phyloP scores from a whole-genome alignment of 92 coral and sea anemone species.

The Zoanthus solanderi region DNA sequence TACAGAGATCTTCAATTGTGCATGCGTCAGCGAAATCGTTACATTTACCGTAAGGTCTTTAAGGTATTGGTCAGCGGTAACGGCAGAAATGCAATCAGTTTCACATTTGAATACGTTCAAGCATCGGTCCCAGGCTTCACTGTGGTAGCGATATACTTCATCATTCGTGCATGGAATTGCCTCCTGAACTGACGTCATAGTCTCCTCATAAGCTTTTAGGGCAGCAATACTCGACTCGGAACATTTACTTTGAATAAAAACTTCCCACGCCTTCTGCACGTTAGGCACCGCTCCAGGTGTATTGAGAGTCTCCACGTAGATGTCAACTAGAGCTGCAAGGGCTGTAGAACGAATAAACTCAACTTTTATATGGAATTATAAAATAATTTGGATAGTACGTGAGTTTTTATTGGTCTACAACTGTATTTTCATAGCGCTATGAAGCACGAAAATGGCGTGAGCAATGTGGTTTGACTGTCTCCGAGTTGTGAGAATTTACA shows the following conservation, averaged over 20 bases:
- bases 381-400: no score
- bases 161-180: conserved; percentile 64
- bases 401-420: no score
- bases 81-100: conserved; percentile 63
- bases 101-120: conserved; percentile 52
- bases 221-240: conserved; percentile 45
- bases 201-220: conserved; percentile 36
- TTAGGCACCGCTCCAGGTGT: conserved; percentile 83
- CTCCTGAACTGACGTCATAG: conserved; percentile 54
- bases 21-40: no score
- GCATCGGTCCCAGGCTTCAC: conserved; percentile 46
- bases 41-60: conserved; percentile 48
- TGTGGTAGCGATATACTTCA: conserved; percentile 46
- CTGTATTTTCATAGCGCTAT: no score
- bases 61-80: conserved; percentile 53
- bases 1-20: no score
- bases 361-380: not conserved
- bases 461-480: no score
- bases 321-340: conserved; percentile 75
- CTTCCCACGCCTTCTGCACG: conserved; percentile 81
- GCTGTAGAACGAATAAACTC: conserved; percentile 20
- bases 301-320: conserved; percentile 80
- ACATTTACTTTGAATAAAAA: conserved; percentile 66
- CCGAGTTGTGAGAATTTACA: no score
- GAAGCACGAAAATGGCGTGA: no score